Percentiles rank a stretch among this genome's conserved stretches.
Evolutionary conservation across 2,797 vertebrate genomes (phyloP).

Genomic region (Lagocephalus sceleratus): DNA sequence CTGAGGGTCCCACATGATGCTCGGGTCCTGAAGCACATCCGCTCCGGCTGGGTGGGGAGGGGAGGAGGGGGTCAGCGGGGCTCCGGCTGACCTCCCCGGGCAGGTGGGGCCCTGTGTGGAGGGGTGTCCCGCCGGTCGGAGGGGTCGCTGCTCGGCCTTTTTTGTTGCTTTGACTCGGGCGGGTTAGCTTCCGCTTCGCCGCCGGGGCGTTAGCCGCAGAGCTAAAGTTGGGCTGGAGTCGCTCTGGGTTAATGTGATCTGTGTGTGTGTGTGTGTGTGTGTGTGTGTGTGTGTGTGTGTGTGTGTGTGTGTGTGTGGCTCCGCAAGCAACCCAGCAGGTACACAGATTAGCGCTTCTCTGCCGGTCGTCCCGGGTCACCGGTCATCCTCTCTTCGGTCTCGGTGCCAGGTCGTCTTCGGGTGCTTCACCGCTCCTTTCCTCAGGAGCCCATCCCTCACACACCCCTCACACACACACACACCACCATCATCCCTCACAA

Average conservation of each 20-base stretch:
- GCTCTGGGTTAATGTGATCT: constrained; percentile 32
- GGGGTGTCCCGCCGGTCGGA: no score
- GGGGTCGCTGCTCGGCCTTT: no score
- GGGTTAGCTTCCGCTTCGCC: constrained; percentile 2
- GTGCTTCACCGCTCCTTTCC: constrained; percentile 43
- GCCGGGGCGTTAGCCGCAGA: constrained; percentile 25
- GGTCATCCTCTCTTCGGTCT: constrained; percentile 25
- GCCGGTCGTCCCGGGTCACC: constrained; percentile 9
- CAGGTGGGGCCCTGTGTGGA: no score
- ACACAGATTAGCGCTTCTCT: constrained; percentile 18
- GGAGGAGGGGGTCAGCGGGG: no score
- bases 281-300: no score
- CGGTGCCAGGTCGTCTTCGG: constrained; percentile 37
- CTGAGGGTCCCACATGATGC: constrained; percentile 59
- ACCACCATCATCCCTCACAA: constrained; percentile 42
- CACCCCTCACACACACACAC: constrained; percentile 53
- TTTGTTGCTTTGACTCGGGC: not conserved
- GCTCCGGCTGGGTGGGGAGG: no score
- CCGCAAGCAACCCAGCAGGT: constrained; percentile 42
- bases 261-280: no score
- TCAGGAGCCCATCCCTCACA: constrained; percentile 47
- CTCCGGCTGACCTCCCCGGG: constrained; percentile 55
- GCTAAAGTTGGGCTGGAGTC: constrained; percentile 32
- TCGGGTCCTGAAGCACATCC: constrained; percentile 36
- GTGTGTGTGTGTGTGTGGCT: not conserved